Evolutionary conservation across 2,113 vertebrate genomes (phyloP), one percentile per base, ranked within the genome.

Genomic region (Toxotes jaculatrix): DNA sequence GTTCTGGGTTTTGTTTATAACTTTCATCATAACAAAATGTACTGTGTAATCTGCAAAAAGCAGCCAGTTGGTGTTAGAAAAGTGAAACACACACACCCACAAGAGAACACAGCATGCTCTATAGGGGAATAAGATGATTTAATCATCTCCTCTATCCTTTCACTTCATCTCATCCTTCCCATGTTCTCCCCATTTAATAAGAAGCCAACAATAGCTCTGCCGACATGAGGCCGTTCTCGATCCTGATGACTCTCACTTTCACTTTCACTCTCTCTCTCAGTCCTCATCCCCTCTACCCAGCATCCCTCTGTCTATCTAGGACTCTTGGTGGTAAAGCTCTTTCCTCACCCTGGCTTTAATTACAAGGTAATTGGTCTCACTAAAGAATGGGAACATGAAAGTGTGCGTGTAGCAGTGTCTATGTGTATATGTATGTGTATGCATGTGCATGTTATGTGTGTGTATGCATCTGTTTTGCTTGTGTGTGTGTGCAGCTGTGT

Each of bases 291-390:
- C 72, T 62, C 51, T 49, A 36, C 23, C 47, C 55, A 78, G 65
- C 45, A 51, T 72, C 69, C 64, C 62, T 76, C 67, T 59, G 40
- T 76, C 80, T 74, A 4, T 51, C 49, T 38, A 60, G 23, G 64
- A 78, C 57, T 66, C 67, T 71, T 47, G 55, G 66, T 57, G 74
- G 60, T 76, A 81, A 88, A 92, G 79, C 76, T 78, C 2, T 7
- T 74, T 85, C 86, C 84, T 87, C 68, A 67, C 80, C 69, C 72
- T 74, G 82, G 76, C 84, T 89, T 91, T 93, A 92, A 94, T 93
- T 91, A 91, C 81, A 83, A 89, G 80, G 82, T 84, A 91, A 93
- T 90, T 89, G 77, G 72, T 88, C 86, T 77, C 82, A 75, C 87
- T 80, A 89, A 91, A 78, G 43, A 84, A 83, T 76, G 86, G 68